Conservation (phyloP, 2,797 vertebrate species). For the Myripristis murdjan region DNA sequence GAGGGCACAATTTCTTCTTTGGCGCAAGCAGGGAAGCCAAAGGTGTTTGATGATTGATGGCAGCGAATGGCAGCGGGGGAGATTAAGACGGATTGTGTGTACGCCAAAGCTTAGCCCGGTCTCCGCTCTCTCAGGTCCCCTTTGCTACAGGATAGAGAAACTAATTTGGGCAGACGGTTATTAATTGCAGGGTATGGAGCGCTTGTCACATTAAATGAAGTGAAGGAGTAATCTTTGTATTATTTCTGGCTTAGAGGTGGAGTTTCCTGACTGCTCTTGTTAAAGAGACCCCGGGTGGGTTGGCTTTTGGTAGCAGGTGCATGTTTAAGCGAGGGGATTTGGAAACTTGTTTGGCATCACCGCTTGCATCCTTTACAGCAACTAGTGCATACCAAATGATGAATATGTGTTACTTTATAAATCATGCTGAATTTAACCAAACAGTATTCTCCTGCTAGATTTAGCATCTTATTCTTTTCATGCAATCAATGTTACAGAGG, state of each 20-base stretch:
- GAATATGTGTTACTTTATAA: neutral
- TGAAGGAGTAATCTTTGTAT: slow-evolving; percentile 55
- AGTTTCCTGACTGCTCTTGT: slow-evolving; percentile 55
- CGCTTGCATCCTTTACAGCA: slow-evolving; percentile 5
- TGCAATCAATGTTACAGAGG: neutral
- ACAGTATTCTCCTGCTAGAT: neutral
- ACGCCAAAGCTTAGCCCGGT: slow-evolving; percentile 57
- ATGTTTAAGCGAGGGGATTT: slow-evolving; percentile 6
- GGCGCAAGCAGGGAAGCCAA: slow-evolving; percentile 20
- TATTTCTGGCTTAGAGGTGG: slow-evolving; percentile 59
- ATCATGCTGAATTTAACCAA: neutral
- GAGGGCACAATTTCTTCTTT: slow-evolving; percentile 30
- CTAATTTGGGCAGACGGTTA: slow-evolving; percentile 71
- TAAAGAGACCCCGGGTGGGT: slow-evolving; percentile 36
- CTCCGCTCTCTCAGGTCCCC: slow-evolving; percentile 48
- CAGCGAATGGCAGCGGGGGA: slow-evolving; percentile 56
- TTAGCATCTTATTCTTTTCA: neutral
- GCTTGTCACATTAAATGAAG: slow-evolving; percentile 70
- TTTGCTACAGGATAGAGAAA: slow-evolving; percentile 59
- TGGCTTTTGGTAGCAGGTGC: slow-evolving; percentile 38
- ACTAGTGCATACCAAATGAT: neutral
- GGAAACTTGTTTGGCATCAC: slow-evolving; percentile 11
- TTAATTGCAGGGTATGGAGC: slow-evolving; percentile 67
- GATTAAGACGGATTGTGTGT: slow-evolving; percentile 77
- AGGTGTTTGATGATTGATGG: slow-evolving; percentile 72